Percentiles rank a stretch among this genome's conserved stretches.
phyloP scores from a whole-genome alignment of 2,797 vertebrate genomes.

The Fratercula arctica region DNA sequence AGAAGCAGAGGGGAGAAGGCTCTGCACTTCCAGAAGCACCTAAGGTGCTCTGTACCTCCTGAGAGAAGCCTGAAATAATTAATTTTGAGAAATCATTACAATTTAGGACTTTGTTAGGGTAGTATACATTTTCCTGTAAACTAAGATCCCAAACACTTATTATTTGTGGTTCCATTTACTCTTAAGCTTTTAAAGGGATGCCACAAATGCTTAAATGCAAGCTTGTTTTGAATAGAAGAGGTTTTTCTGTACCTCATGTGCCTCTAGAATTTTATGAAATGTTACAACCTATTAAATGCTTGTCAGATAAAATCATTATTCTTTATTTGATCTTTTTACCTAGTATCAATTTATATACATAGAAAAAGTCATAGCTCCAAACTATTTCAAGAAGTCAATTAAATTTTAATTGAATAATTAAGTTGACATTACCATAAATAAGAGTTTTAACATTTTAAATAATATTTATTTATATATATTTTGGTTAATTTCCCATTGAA shows the following conservation, averaged over 20 bases:
- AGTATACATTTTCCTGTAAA: not conserved
- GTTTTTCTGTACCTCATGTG: not conserved
- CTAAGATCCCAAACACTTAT: not conserved
- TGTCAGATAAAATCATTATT: not conserved
- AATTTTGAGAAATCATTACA: not conserved
- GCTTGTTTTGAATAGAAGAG: not conserved
- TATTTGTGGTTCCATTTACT: not conserved
- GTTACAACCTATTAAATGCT: rapidly evolving
- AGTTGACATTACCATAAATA: not conserved
- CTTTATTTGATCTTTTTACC: not conserved
- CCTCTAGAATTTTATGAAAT: not conserved
- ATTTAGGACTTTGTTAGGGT: no score
- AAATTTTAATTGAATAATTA: not conserved
- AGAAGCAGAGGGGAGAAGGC: not conserved
- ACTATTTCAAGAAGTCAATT: not conserved
- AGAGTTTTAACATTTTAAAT: not conserved
- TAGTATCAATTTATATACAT: not conserved
- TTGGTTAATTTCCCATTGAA: not conserved
- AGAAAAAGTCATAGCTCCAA: not conserved
- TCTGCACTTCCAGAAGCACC: not conserved
- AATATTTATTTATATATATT: not conserved
- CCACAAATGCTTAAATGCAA: not conserved
- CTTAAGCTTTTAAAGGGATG: not conserved
- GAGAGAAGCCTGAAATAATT: not conserved
- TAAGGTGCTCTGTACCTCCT: not conserved